Evolutionary conservation across 2,113 vertebrate species (phyloP).

Genomic region (Galbula dea): DNA sequence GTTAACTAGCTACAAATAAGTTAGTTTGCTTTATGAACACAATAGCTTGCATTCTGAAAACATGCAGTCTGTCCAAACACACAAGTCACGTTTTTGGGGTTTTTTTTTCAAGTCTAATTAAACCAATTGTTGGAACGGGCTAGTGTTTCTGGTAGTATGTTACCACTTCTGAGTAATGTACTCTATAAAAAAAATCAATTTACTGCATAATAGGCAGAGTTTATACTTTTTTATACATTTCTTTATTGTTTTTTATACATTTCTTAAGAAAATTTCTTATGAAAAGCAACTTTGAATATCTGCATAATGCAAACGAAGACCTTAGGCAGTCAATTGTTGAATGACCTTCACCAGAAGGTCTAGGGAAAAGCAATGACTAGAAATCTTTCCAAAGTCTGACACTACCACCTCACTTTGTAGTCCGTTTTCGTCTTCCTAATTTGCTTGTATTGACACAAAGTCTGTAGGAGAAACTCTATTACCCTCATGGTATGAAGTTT

Average conservation of each 20-base stretch:
- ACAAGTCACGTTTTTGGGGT: neutral
- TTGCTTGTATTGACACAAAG: neutral
- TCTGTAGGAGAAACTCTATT: neutral
- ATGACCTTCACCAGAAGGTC: neutral
- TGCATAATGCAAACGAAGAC: neutral
- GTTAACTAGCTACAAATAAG: neutral
- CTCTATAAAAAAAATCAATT: constrained; percentile 25
- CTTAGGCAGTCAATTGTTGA: neutral
- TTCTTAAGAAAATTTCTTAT: neutral
- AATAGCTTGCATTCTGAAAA: neutral
- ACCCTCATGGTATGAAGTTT: neutral
- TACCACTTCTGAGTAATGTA: neutral
- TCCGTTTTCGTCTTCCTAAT: neutral
- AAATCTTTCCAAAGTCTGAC: neutral
- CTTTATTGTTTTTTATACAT: neutral
- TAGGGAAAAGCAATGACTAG: neutral
- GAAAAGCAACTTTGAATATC: neutral
- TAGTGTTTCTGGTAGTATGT: constrained; percentile 30
- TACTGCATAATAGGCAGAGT: neutral
- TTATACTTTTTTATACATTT: neutral
- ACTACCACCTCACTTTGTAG: neutral
- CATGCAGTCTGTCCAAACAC: neutral
- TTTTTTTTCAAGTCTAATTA: constrained; percentile 8
- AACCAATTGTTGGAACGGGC: neutral
- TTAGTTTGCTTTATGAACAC: neutral